phyloP scores from a whole-genome alignment of 1,140 invertebrate species.

The Drosophila ercepeae region DNA sequence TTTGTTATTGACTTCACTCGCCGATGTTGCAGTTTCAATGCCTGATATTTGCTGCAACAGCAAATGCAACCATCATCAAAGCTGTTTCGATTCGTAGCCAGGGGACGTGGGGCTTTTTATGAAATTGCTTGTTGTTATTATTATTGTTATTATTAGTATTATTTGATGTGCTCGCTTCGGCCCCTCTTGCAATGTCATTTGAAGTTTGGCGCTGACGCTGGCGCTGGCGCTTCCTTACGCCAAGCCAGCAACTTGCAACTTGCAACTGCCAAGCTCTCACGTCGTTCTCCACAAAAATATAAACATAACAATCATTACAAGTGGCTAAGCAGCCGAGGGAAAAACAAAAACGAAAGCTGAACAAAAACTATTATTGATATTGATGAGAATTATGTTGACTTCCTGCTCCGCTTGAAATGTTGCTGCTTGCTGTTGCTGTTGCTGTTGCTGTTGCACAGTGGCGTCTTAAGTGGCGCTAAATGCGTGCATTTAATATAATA shows the following conservation, averaged over 20 bases:
- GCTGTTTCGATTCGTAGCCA: constrained; percentile 51
- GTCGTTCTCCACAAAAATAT: constrained; percentile 71
- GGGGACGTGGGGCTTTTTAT: constrained; percentile 73
- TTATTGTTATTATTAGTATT: constrained; percentile 79
- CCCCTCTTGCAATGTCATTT: constrained; percentile 58
- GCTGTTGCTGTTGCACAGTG: constrained; percentile 41
- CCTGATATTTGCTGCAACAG: constrained; percentile 20
- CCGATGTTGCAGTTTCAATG: constrained; percentile 37
- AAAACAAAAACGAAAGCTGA: constrained; percentile 61
- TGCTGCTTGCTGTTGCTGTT: background rate
- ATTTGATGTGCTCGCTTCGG: constrained; percentile 47
- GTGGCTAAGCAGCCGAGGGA: constrained; percentile 27
- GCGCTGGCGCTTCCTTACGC: constrained; percentile 37
- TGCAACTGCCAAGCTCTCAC: constrained; percentile 47
- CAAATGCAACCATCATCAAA: constrained; percentile 34
- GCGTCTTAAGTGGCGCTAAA: constrained; percentile 79
- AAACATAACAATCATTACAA: constrained; percentile 78
- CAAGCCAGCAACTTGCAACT: constrained; percentile 7
- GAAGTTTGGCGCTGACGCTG: constrained; percentile 59
- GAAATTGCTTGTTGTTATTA: constrained; percentile 79
- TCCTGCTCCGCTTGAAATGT: constrained; percentile 53
- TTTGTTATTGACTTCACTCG: constrained; percentile 69
- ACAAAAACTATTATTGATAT: constrained; percentile 76
- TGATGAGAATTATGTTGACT: constrained; percentile 79
- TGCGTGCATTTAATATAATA: constrained; percentile 79